Evolutionary conservation across 2,888 invertebrate genomes (phyloP).

Genomic region (Microplitis manilae): DNA sequence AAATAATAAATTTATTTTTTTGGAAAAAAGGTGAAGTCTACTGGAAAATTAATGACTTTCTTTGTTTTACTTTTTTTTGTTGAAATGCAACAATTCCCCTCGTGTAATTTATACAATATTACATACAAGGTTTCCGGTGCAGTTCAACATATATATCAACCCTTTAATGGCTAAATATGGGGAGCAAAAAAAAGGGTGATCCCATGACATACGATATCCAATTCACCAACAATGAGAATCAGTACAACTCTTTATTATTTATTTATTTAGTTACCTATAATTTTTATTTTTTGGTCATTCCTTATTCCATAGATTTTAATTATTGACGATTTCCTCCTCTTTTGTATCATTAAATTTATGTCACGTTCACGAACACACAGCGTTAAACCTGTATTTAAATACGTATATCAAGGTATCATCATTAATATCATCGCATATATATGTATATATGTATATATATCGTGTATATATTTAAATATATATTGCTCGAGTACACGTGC

Average conservation of each 20-base stretch:
- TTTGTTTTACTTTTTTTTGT: slow-evolving; percentile 44
- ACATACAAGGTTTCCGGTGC: slow-evolving; percentile 54
- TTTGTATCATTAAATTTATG: not conserved
- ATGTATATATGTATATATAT: not conserved
- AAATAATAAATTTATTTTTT: too few relatives aligned
- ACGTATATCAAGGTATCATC: slow-evolving; percentile 16
- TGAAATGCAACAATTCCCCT: slow-evolving; percentile 6
- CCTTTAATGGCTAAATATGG: slow-evolving; percentile 36
- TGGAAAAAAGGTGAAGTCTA: too few relatives aligned
- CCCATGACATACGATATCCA: slow-evolving; percentile 58
- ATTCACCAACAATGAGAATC: slow-evolving; percentile 57
- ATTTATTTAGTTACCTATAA: not conserved
- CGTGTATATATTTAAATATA: slow-evolving; percentile 26
- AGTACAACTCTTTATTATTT: slow-evolving; percentile 15
- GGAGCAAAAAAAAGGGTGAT: slow-evolving; percentile 56
- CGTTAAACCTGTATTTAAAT: slow-evolving; percentile 26
- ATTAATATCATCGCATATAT: not conserved
- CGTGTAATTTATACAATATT: slow-evolving; percentile 49
- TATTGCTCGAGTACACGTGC: not conserved
- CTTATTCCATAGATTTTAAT: not conserved
- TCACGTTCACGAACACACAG: not conserved
- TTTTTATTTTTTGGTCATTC: too few relatives aligned
- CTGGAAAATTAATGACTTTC: slow-evolving; percentile 41
- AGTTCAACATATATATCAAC: slow-evolving; percentile 54
- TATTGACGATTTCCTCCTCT: not conserved